A percentile compares a stretch with the other conserved stretches of the same genome.
Evolutionary conservation across 2,888 invertebrate genomes (phyloP).

Genomic region (Melieria omissa): DNA sequence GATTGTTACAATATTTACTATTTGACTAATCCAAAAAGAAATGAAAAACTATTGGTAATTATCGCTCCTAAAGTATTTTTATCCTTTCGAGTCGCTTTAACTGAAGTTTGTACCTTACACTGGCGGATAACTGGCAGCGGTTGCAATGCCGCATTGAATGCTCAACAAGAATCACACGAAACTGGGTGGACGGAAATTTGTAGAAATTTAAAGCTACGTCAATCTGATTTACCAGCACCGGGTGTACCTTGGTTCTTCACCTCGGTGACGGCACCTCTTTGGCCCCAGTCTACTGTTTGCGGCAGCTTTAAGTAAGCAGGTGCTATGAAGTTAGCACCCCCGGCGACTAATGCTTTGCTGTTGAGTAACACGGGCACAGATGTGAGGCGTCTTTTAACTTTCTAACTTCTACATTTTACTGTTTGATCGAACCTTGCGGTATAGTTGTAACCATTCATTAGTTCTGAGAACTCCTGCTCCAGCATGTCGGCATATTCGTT

Average conservation of each 20-base stretch:
- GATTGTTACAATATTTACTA: neutral
- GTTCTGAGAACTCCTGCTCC: neutral
- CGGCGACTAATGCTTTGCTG: too few species aligned
- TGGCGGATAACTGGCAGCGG: constrained; percentile 84
- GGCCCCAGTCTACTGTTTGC: constrained; percentile 80
- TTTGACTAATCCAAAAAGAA: neutral
- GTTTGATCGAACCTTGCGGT: constrained; percentile 46
- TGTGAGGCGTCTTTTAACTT: neutral
- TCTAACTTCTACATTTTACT: constrained; percentile 39
- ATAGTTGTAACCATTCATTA: neutral
- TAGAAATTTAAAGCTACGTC: neutral
- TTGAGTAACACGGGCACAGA: neutral
- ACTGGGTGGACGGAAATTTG: constrained; percentile 51
- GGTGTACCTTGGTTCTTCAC: constrained; percentile 80
- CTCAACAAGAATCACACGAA: constrained; percentile 92
- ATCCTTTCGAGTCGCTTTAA: too few species aligned
- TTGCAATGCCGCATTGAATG: constrained; percentile 90
- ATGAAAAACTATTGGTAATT: neutral
- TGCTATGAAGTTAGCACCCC: neutral
- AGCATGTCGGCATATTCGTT: neutral
- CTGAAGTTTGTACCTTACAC: constrained; percentile 69
- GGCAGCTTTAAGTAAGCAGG: constrained; percentile 67
- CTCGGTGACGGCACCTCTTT: constrained; percentile 80
- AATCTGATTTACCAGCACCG: neutral
- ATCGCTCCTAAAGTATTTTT: too few species aligned